Percentiles rank a stretch among this genome's conserved stretches.
Conservation (phyloP, 2,888 invertebrate species). For the Deroplatys truncata region DNA sequence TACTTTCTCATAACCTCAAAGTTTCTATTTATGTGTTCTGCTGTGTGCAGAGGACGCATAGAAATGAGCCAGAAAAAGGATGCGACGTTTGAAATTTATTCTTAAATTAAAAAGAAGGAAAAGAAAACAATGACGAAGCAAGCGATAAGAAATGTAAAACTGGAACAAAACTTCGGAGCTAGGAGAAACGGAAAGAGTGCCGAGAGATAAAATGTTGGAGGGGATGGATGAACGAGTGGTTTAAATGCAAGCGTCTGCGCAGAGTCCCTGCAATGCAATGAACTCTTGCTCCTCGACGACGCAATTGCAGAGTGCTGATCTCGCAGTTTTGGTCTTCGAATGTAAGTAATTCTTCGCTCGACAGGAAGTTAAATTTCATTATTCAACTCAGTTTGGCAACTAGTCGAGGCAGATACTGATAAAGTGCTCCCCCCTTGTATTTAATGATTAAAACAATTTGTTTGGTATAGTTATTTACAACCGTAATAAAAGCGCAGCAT, state of each 20-base stretch:
- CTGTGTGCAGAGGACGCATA: not conserved
- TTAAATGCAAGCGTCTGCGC: not conserved
- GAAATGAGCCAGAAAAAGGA: not conserved
- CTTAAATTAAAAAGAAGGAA: not conserved
- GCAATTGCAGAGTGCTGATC: not conserved
- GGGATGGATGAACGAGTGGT: not conserved
- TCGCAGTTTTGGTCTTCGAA: not conserved
- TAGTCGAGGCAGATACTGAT: no score
- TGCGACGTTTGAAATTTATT: not conserved
- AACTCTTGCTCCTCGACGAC: not conserved
- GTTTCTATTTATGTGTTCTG: not conserved
- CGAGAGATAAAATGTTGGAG: not conserved
- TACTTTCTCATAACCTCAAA: not conserved
- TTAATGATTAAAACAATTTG: no score
- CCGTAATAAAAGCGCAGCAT: no score
- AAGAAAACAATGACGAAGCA: not conserved
- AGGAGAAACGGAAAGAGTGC: not conserved
- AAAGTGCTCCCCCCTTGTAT: no score
- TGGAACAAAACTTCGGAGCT: not conserved
- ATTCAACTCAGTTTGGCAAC: no score
- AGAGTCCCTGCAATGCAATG: not conserved
- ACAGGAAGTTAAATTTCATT: no score
- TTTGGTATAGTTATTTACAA: no score
- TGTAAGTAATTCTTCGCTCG: not conserved
- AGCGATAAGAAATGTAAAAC: not conserved